These are phyloP conservation scores for Xanthia icteritia DNA, from an alignment of 2,888 invertebrate genomes.

Conservation along the genomic window DNA sequence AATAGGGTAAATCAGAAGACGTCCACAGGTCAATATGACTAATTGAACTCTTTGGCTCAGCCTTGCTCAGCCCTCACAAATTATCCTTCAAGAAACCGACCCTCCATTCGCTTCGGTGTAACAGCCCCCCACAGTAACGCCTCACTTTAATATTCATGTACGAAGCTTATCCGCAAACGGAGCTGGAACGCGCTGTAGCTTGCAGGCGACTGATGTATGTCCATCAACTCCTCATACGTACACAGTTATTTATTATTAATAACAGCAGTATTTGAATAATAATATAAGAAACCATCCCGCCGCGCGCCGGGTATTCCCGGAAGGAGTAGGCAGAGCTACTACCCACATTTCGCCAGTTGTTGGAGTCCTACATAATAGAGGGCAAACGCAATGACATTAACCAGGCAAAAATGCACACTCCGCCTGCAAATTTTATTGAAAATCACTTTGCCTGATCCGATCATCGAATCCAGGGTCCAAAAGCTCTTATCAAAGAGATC, in stretches of 20 bases:
- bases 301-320: fast-evolving
- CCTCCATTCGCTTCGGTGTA: conserved; percentile 63
- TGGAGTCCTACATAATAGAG: background rate
- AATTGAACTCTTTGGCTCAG: background rate
- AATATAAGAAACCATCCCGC: background rate
- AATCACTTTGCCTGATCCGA: background rate
- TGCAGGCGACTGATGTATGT: conserved; percentile 56
- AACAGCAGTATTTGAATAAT: background rate
- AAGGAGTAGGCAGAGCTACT: no score
- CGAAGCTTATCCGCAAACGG: conserved; percentile 74
- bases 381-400: background rate
- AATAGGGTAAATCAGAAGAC: no score
- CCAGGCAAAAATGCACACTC: background rate
- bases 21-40: background rate
- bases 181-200: conserved; percentile 58
- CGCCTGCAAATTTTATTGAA: background rate
- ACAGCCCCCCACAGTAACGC: conserved; percentile 59
- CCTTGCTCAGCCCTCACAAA: background rate
- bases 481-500: background rate
- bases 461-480: background rate
- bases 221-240: conserved; percentile 42
- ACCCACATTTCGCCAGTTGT: background rate
- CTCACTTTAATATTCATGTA: conserved; percentile 77
- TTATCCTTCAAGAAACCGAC: background rate
- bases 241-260: conserved; percentile 25